These are phyloP conservation scores for Diplogasteroides magnus DNA, from an alignment of 1,140 invertebrate genomes.

Conservation along the genomic window DNA sequence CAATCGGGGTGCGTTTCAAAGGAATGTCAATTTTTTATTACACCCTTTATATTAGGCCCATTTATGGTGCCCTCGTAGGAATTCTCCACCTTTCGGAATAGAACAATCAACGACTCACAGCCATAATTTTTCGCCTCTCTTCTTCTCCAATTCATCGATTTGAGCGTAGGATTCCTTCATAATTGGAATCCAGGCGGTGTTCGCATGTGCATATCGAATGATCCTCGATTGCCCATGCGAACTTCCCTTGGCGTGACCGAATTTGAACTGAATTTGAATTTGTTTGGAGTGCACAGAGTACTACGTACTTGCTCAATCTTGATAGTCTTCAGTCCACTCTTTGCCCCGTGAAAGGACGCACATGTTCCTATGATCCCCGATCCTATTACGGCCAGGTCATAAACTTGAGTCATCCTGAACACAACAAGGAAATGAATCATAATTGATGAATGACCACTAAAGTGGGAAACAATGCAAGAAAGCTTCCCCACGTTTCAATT, in stretches of 20 bases:
- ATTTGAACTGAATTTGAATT: conserved; percentile 15
- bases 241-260: conserved; percentile 24
- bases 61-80: too few relatives aligned
- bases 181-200: conserved; percentile 18
- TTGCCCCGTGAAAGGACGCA: conserved; percentile 20
- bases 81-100: too few relatives aligned
- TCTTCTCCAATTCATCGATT: conserved; percentile 22
- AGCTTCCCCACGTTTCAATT: too few relatives aligned
- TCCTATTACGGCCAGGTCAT: conserved; percentile 24
- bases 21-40: too few relatives aligned
- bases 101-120: conserved; percentile 9
- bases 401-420: conserved; percentile 5
- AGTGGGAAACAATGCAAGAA: too few relatives aligned
- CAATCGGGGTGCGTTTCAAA: background rate
- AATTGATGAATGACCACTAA: too few relatives aligned
- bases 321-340: conserved; percentile 18
- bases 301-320: conserved; percentile 18
- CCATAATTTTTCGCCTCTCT: conserved; percentile 20
- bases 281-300: background rate
- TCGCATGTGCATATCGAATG: conserved; percentile 24
- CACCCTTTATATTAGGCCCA: too few relatives aligned
- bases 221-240: conserved; percentile 23
- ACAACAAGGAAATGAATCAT: too few relatives aligned
- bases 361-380: conserved; percentile 29
- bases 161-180: conserved; percentile 19